Conservation (phyloP, 2,888 invertebrate species). For the Dicranocentrus wangi region DNA sequence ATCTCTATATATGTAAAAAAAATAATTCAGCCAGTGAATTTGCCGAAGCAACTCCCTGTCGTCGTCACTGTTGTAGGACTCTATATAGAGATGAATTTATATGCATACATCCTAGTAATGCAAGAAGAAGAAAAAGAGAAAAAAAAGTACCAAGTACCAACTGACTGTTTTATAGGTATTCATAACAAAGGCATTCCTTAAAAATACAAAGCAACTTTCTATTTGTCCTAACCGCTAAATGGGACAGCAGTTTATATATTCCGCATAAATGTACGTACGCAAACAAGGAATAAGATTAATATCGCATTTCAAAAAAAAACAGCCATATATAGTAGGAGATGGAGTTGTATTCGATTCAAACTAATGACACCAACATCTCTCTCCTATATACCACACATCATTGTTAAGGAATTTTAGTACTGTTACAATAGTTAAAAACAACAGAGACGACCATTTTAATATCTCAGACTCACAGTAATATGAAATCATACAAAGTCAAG, state of each 20-base stretch:
- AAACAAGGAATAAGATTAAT: constrained; percentile 33
- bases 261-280: constrained; percentile 65
- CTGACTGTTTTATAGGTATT: constrained; percentile 66
- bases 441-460: constrained; percentile 57
- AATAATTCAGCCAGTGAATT: constrained; percentile 43
- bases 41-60: constrained; percentile 61
- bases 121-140: constrained; percentile 24
- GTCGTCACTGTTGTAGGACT: constrained; percentile 38
- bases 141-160: constrained; percentile 57
- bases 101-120: constrained; percentile 39
- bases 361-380: constrained; percentile 44
- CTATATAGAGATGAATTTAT: constrained; percentile 35
- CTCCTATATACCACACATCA: constrained; percentile 49
- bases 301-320: constrained; percentile 51
- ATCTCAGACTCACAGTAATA: constrained; percentile 57
- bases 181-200: constrained; percentile 66
- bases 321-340: constrained; percentile 44
- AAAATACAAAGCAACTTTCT: constrained; percentile 67
- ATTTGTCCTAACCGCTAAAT: constrained; percentile 62
- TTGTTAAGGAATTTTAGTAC: constrained; percentile 38
- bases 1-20: constrained; percentile 32
- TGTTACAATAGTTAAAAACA: constrained; percentile 29
- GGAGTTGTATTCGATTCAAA: constrained; percentile 54
- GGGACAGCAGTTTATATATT: constrained; percentile 48
- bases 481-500: constrained; percentile 34